phyloP scores from a whole-genome alignment of 2,797 vertebrate species.

The Parauchenoglanis ngamensis region DNA sequence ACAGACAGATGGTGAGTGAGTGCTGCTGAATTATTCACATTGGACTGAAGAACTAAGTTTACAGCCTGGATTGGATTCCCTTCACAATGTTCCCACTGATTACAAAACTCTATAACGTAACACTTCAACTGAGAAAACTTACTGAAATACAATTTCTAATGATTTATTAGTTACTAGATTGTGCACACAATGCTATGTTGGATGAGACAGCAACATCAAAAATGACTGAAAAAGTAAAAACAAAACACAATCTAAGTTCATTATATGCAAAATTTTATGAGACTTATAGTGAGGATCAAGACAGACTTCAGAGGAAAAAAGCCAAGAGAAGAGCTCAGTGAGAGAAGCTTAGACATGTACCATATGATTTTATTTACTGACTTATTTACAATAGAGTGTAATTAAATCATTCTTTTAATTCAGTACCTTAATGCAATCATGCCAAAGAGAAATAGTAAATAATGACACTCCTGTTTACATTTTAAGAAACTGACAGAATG shows the following conservation, averaged over 20 bases:
- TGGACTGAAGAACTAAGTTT: constrained; percentile 70
- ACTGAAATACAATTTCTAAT: neutral
- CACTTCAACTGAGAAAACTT: neutral
- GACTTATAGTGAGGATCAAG: neutral
- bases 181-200: too few species aligned
- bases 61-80: constrained; percentile 21
- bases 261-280: neutral
- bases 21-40: constrained; percentile 82
- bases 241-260: neutral
- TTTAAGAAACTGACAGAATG: neutral
- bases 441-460: neutral
- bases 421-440: neutral
- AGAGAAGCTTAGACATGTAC: neutral
- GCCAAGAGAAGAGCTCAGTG: neutral
- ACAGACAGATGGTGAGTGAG: constrained; percentile 77
- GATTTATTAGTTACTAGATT: too few species aligned
- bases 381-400: neutral
- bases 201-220: neutral
- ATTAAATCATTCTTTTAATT: neutral
- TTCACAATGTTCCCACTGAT: neutral
- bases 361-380: neutral
- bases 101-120: neutral
- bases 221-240: neutral
- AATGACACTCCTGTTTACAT: neutral
- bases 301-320: neutral